These are phyloP conservation scores for Anoplius nigerrimus DNA, from an alignment of 2,888 invertebrate species.

Conservation along the genomic window DNA sequence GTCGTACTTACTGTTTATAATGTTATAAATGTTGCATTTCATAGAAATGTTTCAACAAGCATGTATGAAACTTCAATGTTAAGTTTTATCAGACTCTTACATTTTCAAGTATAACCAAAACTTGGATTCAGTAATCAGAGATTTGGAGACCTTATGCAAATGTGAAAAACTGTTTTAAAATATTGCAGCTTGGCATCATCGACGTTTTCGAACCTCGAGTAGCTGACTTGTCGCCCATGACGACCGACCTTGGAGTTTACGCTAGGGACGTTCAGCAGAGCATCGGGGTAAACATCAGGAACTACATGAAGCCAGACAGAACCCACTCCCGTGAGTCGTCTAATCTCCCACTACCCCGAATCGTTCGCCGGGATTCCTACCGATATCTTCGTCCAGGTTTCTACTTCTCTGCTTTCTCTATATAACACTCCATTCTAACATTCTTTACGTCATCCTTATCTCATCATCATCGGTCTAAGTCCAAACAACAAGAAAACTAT, in stretches of 20 bases:
- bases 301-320: constrained; percentile 80
- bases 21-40: too few relatives aligned
- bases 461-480: neutral
- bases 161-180: too few relatives aligned
- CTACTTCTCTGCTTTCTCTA: too few relatives aligned
- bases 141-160: too few relatives aligned
- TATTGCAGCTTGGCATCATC: constrained; percentile 82
- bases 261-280: constrained; percentile 90
- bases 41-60: too few relatives aligned
- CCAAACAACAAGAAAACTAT: too few relatives aligned
- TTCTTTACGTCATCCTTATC: neutral
- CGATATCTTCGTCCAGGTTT: constrained; percentile 62
- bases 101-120: too few relatives aligned
- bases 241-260: constrained; percentile 84
- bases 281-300: constrained; percentile 88
- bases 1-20: too few relatives aligned
- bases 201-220: constrained; percentile 88
- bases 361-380: constrained; percentile 60
- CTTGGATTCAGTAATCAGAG: too few relatives aligned
- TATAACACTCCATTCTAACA: neutral
- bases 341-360: constrained; percentile 42
- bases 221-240: constrained; percentile 88
- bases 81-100: too few relatives aligned
- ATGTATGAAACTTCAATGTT: too few relatives aligned
- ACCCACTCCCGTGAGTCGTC: constrained; percentile 62